phyloP scores from a whole-genome alignment of 2,113 vertebrate species.

The Saimiri boliviensis region DNA sequence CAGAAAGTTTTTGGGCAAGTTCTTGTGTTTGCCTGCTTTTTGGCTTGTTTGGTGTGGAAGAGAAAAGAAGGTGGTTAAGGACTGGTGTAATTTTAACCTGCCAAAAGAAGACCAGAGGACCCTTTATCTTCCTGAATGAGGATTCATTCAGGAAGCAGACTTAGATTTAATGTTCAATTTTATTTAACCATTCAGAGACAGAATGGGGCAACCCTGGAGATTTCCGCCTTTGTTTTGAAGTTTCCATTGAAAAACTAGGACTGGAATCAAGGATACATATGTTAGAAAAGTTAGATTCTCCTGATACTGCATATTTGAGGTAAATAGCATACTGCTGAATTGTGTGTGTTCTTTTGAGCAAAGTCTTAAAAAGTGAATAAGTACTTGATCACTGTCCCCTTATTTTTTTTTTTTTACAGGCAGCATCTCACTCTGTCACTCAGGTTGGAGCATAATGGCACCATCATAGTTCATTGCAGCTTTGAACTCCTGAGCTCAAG shows the following conservation, averaged over 20 bases:
- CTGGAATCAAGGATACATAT: not conserved
- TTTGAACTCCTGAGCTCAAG: no score
- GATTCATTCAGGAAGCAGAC: not conserved
- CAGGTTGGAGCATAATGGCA: no score
- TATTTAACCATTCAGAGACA: not conserved
- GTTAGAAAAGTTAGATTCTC: not conserved
- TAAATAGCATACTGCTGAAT: not conserved
- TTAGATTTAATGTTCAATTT: not conserved
- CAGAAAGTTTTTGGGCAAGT: not conserved
- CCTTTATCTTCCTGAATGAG: not conserved
- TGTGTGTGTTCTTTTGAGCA: not conserved
- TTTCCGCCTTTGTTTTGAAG: not conserved
- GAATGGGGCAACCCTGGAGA: not conserved
- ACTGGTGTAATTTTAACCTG: not conserved
- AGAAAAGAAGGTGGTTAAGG: not conserved
- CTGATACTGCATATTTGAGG: not conserved
- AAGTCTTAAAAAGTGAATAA: slow-evolving; percentile 5
- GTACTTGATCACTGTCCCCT: not conserved
- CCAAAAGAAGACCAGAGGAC: not conserved
- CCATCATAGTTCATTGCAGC: no score
- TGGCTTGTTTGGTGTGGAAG: not conserved
- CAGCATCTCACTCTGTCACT: no score
- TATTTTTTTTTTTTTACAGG: not conserved
- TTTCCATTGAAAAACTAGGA: not conserved
- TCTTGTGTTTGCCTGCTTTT: not conserved